These are phyloP conservation scores for Hemicordylus capensis DNA, from an alignment of 2,113 vertebrate genomes.

Conservation along the genomic window DNA sequence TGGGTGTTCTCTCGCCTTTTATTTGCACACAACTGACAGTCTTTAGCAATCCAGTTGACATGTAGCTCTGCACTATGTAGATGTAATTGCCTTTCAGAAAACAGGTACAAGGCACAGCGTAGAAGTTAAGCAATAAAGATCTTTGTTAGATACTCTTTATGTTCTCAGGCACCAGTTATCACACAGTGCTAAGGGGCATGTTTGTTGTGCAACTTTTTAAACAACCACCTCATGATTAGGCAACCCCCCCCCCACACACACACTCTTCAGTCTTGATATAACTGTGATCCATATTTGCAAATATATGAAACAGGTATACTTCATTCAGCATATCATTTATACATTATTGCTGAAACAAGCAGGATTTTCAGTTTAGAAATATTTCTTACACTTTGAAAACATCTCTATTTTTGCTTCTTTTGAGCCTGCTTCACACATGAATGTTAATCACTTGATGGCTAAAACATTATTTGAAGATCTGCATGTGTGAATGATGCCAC, in stretches of 20 bases:
- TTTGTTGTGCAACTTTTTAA: neutral
- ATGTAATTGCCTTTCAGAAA: slow-evolving; percentile 26
- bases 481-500: neutral
- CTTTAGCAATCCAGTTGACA: slow-evolving; percentile 19
- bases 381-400: neutral
- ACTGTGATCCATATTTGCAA: neutral
- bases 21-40: slow-evolving; percentile 43
- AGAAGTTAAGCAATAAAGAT: slow-evolving; percentile 33
- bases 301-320: neutral
- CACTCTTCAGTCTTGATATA: neutral
- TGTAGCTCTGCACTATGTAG: slow-evolving; percentile 25
- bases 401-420: neutral
- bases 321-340: neutral
- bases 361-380: neutral
- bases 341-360: neutral
- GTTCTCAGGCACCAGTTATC: slow-evolving; percentile 14
- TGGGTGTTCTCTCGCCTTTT: slow-evolving; percentile 35
- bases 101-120: slow-evolving; percentile 23
- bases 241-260: no score
- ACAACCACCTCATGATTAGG: neutral
- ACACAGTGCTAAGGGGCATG: neutral
- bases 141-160: neutral
- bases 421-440: neutral
- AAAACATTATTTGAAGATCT: neutral
- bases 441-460: neutral